Conservation (phyloP, 2,113 vertebrate species). For the Vimba vimba region DNA sequence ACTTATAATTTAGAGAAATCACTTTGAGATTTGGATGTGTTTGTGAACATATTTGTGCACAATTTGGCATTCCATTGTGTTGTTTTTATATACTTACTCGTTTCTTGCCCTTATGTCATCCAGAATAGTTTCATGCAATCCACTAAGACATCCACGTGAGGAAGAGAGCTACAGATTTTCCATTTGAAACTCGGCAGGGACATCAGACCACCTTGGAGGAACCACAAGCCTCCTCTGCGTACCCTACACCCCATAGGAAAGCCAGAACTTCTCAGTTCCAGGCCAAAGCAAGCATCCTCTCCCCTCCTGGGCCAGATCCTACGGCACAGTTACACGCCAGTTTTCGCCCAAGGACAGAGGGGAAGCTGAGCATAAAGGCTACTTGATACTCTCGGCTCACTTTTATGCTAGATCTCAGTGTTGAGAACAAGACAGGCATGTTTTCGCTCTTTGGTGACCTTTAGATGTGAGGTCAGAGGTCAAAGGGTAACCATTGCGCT, state of each 20-base stretch:
- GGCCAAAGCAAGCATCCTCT: conserved; percentile 58
- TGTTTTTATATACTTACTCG: not conserved
- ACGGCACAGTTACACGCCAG: conserved; percentile 30
- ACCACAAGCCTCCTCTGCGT: conserved; percentile 46
- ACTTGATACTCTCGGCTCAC: conserved; percentile 20
- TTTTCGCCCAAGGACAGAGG: conserved; percentile 54
- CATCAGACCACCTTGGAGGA: conserved; percentile 58
- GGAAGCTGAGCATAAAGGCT: conserved; percentile 37
- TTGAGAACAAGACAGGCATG: conserved; percentile 31
- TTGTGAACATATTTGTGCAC: not conserved
- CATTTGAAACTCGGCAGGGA: conserved; percentile 51
- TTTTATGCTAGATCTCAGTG: conserved; percentile 16
- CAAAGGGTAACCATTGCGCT: conserved; percentile 45
- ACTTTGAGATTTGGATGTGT: not conserved
- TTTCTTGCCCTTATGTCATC: not conserved
- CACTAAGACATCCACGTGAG: conserved; percentile 31
- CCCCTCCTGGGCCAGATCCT: conserved; percentile 49
- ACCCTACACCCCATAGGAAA: conserved; percentile 52
- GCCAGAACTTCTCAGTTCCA: conserved; percentile 54
- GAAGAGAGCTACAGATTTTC: conserved; percentile 59
- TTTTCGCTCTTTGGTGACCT: conserved; percentile 31
- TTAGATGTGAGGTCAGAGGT: conserved; percentile 15
- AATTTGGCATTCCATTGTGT: not conserved
- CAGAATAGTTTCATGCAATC: not conserved
- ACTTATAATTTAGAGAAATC: not conserved